phyloP scores from a whole-genome alignment of 2,113 vertebrate species.

The Podilymbus podiceps region DNA sequence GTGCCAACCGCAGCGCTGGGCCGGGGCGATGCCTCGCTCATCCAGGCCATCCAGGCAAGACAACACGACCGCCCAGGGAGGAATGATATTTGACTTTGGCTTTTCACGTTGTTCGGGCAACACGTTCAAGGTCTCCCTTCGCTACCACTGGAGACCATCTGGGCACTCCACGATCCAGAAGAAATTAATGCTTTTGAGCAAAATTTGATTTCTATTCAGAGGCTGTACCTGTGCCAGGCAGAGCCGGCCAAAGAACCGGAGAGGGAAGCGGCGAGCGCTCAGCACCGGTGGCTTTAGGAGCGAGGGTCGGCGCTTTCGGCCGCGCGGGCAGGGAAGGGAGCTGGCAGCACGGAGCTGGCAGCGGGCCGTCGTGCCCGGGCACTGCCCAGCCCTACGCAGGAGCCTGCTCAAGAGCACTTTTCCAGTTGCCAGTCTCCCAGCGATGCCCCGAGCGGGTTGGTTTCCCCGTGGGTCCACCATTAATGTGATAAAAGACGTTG shows the following conservation, averaged over 20 bases:
- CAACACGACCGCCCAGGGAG: not conserved
- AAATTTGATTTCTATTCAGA: not conserved
- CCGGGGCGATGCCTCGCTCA: accelerated
- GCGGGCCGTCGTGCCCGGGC: accelerated
- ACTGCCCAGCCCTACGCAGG: not conserved
- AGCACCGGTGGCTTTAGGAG: not conserved
- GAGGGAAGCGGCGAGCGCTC: not conserved
- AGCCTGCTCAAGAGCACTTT: not conserved
- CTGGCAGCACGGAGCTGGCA: not conserved
- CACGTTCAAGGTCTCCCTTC: not conserved
- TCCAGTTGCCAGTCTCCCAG: not conserved
- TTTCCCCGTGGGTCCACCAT: not conserved
- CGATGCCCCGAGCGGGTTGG: accelerated
- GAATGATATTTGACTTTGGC: not conserved
- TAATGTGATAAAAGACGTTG: not conserved
- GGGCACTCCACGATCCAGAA: not conserved
- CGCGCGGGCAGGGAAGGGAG: not conserved
- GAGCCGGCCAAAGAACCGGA: not conserved
- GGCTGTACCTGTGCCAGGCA: not conserved
- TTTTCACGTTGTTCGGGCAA: not conserved
- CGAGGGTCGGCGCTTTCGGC: not conserved
- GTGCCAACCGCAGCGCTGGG: not conserved
- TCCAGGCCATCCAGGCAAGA: not conserved
- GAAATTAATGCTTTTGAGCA: constrained; percentile 35
- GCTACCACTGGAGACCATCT: not conserved